Evolutionary conservation across 2,113 vertebrate genomes (phyloP), one percentile per base, ranked within the genome.

Genomic region (Otus sunia): DNA sequence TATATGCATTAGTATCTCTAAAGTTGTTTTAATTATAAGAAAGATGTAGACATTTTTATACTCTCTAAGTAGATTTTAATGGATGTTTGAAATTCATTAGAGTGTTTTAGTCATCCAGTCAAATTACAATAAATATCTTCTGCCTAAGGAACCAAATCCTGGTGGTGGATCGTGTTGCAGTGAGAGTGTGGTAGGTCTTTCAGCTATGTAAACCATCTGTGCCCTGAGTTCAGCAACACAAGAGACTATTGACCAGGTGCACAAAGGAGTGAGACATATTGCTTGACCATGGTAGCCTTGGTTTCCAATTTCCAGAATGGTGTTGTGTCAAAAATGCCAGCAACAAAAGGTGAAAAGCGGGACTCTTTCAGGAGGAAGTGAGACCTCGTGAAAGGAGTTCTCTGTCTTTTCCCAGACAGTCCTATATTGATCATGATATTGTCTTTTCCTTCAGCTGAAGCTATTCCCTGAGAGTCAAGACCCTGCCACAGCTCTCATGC

Each of bases 71-170:
- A 88, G 88, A 63, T 72, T 95, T 92, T 93, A 88, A 92, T 75
- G 56, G 75, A 74, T 23, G 10, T 90, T 93, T 81, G 59, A 91
- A 94, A 96, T 89, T 94, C 53, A 64, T 87, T 68, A 74, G 47
- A 52, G 47, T 59, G 23, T 74, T 92, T 95, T 81, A 94, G 76
- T 77, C 86, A 86, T 78, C 49, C 79, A 92, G 43, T 36, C 72
- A 95, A 96, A 80, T 79, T 80, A 90, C 85, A 93, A 90, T 86
- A 95, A 88, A 92, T 96, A 67, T 86, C 59, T 86, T 86, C 67
- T 92, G 68, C 30, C 37, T 88, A 77, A 92, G 64, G 82, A 97
- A 93, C 52, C 47, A 95, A 90, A 92, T 92, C 74, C 50, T 80
- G 12, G 41, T 75, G 85, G 82, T 93, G 67, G 75, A 92, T 96